Base-by-base conservation (phyloP, 2,888 invertebrate genomes). In the Dioctria linearis region DNA sequence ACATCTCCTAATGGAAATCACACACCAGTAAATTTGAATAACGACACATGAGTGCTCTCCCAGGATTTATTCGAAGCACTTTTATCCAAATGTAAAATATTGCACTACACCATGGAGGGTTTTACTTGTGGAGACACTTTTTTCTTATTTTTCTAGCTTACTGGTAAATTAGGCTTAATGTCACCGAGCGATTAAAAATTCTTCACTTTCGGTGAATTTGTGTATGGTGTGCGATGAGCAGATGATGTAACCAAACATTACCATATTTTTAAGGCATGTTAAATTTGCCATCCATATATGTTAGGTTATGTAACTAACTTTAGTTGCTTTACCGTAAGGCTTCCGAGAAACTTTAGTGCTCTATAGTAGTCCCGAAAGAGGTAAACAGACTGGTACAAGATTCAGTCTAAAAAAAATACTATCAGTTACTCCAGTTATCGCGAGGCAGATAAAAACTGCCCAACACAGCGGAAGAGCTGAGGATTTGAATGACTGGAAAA, bases 21-120 rank as follows among this genome's bases (percentile, higher is more conserved):
- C 42, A 61, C 59, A 59, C 25, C 75, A 75, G 43, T 75, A 75
- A 75, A 57, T 75, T 75, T 75, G 75, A 75, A 75, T 75, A 75
- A 75, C 37, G 59, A 61, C 59, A 59, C 61, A 61, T 43, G 59
- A 75, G 42, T 59, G 61, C 43, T 57, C 59, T 25, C 59, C 8
- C 6, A 59, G 57, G 42, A 75, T 75, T 59, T 75, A 75, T 75
- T 61, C 39, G 61, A 9, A 75, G 75, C 43, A 75, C 75, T 75
- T 75, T 75, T 25, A 61, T 61, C 59, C 75, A 9, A 59, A 75
- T 59, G 43, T 75, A 75, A 75, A 75, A 61, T 75, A 75, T 42
- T 43, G 39, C 42, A 13, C 43, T 25, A 25, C 37, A 42, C n/a
- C 59, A 75, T 49, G 42, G 25, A 9, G 42, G 59, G 39, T 59